These are phyloP conservation scores for Pao palembangensis DNA, from an alignment of 2,113 vertebrate genomes.

Conservation along the genomic window DNA sequence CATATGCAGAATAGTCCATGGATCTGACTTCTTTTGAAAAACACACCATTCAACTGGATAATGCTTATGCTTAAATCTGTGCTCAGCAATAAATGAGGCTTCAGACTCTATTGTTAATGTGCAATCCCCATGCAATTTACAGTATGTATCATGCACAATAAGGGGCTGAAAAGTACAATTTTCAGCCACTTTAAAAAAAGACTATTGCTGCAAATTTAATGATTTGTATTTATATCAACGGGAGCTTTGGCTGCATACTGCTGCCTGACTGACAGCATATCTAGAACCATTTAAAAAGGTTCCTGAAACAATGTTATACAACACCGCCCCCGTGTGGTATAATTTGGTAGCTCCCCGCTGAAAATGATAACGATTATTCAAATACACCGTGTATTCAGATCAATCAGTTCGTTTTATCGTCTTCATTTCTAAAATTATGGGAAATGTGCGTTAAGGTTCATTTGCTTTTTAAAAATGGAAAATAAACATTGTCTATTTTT, in stretches of 20 bases:
- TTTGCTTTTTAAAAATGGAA: too few species aligned
- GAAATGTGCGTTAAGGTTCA: too few species aligned
- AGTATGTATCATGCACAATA: conserved; percentile 2
- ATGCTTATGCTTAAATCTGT: background rate
- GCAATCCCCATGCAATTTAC: conserved; percentile 3
- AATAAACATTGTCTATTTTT: conserved; percentile 37
- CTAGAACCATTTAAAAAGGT: conserved; percentile 8
- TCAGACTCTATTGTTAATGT: conserved; percentile 16
- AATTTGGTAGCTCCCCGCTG: background rate
- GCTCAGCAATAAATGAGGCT: background rate
- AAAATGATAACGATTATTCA: background rate
- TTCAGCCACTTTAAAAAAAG: conserved; percentile 6
- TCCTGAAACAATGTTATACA: background rate
- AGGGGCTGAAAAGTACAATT: conserved; percentile 13
- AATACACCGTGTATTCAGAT: background rate
- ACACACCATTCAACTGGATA: conserved; percentile 5
- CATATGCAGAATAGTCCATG: conserved; percentile 29
- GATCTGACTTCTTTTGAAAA: conserved; percentile 16
- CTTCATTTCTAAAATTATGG: too few species aligned
- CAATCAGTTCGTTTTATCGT: too few species aligned
- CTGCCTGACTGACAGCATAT: conserved; percentile 2
- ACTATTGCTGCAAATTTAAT: conserved; percentile 14
- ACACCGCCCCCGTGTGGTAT: conserved; percentile 45
- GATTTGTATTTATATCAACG: conserved; percentile 20
- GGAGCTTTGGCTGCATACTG: conserved; percentile 1